Evolutionary conservation across 2,797 vertebrate genomes (phyloP), one percentile per base, ranked within the genome.

Genomic region (Tenualosa thibaudeaui): DNA sequence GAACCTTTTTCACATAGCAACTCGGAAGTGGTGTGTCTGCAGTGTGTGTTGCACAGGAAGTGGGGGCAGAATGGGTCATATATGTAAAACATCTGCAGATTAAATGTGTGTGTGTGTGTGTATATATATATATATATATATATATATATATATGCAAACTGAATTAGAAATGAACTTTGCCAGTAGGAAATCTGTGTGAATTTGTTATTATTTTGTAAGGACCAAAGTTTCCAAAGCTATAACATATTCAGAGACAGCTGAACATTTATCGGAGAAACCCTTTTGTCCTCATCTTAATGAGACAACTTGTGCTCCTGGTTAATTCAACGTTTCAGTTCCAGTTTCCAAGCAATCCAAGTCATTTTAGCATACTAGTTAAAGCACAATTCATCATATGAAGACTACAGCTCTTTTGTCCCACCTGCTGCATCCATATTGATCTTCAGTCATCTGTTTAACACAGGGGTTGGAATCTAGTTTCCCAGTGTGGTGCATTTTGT

Each of bases 11-110:
- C 40, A 46, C 71, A 78, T 6, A 78, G 37, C 19, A 78, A 78
- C 37, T 78, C 40, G 3, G 71, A 78, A 40, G 71, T 78, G 71
- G 17, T 78, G 17, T 78, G 71, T 46, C 71, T 78, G 37, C 71
- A 43, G 71, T 78, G 71, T 78, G 40, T 78, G 40, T 46, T 78
- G 9, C n/a, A 40, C 40, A 22, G 40, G 7, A 78, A 78, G 6
- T 78, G 71, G 71, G 40, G 40, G 17, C 71, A 78, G 40, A 78
- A 40, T 78, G 17, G 71, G 19, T 78, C 5, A 40, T 71, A 37
- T 78, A 22, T 43, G 1, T 78, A 46, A 5, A 56, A 49, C 7
- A 49, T 49, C 46, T 54, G 53, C 53, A 54, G 53, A 15, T 24
- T 24, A 24, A 62, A 62, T 68, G 62, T n/a, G n/a, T n/a, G n/a